A percentile compares a stretch with the other conserved stretches of the same genome.
Conservation (phyloP, 23 tunicate species). For the Botrylloides violaceus region DNA sequence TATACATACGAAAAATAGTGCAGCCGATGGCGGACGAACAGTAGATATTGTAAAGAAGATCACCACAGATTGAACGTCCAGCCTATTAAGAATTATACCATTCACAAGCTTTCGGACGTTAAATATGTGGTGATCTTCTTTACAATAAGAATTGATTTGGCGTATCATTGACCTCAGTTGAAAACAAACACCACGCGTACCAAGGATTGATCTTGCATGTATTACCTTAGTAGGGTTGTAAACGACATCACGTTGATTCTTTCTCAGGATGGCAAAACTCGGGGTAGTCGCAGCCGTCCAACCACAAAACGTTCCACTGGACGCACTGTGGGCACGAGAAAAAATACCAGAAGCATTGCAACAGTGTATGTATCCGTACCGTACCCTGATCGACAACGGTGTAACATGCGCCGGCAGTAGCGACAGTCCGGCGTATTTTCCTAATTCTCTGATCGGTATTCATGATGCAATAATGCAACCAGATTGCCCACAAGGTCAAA, state of each 20-base stretch:
- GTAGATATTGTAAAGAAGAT: too few relatives aligned
- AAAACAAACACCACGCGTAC: too few relatives aligned
- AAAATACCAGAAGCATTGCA: slow-evolving; percentile 36
- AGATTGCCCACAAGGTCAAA: slow-evolving; percentile 23
- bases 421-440: slow-evolving; percentile 74
- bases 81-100: too few relatives aligned
- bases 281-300: slow-evolving; percentile 81
- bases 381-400: slow-evolving; percentile 57
- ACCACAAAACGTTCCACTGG: slow-evolving; percentile 72
- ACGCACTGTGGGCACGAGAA: slow-evolving; percentile 41
- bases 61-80: too few relatives aligned
- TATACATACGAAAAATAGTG: too few relatives aligned
- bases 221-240: too few relatives aligned
- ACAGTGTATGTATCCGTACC: slow-evolving; percentile 64
- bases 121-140: too few relatives aligned
- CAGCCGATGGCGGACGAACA: too few relatives aligned
- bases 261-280: slow-evolving; percentile 47
- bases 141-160: too few relatives aligned
- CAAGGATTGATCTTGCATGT: too few relatives aligned
- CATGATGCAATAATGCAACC: slow-evolving; percentile 76
- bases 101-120: too few relatives aligned
- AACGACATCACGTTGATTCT: not conserved
- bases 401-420: slow-evolving; percentile 84
- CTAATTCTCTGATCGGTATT: slow-evolving; percentile 63
- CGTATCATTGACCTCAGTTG: too few relatives aligned